These are phyloP conservation scores for Prionace glauca DNA, from an alignment of 2,797 vertebrate genomes.

Conservation along the genomic window DNA sequence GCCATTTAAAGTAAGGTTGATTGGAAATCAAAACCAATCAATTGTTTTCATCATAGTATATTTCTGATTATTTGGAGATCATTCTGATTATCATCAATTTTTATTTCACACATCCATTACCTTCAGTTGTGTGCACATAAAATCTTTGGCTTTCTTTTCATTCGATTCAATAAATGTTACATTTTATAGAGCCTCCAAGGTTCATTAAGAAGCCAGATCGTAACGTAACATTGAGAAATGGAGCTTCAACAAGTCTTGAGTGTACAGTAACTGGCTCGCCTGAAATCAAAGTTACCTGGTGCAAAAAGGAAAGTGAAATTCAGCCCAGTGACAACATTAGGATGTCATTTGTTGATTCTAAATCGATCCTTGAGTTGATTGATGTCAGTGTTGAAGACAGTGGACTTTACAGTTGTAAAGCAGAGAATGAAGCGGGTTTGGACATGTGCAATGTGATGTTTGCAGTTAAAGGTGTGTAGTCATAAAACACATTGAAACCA, in stretches of 20 bases:
- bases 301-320: conserved; percentile 81
- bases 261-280: conserved; percentile 85
- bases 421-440: conserved; percentile 84
- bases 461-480: conserved; percentile 87
- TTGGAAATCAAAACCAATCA: background rate
- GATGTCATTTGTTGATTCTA: conserved; percentile 62
- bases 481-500: background rate
- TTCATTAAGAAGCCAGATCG: conserved; percentile 83
- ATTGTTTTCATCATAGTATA: background rate
- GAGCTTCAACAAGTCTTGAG: conserved; percentile 65
- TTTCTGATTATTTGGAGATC: background rate
- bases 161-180: background rate
- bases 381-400: conserved; percentile 67
- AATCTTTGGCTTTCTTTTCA: background rate
- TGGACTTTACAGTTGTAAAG: conserved; percentile 84
- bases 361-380: conserved; percentile 65
- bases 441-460: conserved; percentile 79
- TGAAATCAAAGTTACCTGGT: conserved; percentile 82
- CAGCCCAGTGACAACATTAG: conserved; percentile 65
- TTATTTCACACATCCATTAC: background rate
- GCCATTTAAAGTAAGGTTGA: background rate
- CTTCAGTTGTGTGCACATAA: background rate
- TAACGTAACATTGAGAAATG: conserved; percentile 70
- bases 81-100: background rate
- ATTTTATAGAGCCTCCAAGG: conserved; percentile 64